phyloP scores from a whole-genome alignment of 2,113 vertebrate genomes.

The Dromiciops gliroides region DNA sequence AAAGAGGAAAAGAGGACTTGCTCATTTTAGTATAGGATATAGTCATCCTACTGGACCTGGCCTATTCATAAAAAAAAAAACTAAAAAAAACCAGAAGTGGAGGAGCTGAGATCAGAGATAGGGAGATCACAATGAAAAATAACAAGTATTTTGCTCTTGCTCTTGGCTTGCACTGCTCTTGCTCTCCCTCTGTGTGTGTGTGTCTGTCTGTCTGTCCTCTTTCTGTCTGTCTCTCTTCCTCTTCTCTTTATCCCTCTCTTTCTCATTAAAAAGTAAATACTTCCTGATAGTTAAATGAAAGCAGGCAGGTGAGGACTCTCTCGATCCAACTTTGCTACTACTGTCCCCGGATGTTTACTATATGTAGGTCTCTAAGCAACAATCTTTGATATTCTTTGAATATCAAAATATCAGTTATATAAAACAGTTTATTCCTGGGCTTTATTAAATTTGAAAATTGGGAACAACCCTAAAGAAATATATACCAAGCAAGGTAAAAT shows the following conservation, averaged over 20 bases:
- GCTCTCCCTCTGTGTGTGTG: background rate
- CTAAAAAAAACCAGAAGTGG: background rate
- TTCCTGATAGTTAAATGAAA: background rate
- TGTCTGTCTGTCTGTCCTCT: background rate
- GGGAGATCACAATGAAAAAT: background rate
- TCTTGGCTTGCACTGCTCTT: too few species aligned
- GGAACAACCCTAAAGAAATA: background rate
- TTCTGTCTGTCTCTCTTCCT: background rate
- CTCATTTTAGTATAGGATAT: background rate
- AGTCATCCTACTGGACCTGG: background rate
- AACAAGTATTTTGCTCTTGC: background rate
- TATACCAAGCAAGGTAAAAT: slow-evolving; percentile 11
- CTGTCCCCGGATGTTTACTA: background rate
- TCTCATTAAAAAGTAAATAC: background rate
- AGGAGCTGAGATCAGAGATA: background rate
- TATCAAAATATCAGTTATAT: background rate
- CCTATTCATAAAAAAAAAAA: background rate
- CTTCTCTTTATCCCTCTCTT: background rate
- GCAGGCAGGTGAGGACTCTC: background rate
- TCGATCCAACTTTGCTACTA: background rate
- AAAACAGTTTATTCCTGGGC: background rate
- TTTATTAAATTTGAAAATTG: slow-evolving; percentile 18
- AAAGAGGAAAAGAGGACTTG: background rate
- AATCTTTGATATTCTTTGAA: slow-evolving; percentile 18
- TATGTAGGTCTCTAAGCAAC: background rate